Evolutionary conservation across 37 sponge, comb jelly and placozoan genomes (phyloP), one percentile per base, ranked within the genome.

Genomic region (Tethya wilhelma): DNA sequence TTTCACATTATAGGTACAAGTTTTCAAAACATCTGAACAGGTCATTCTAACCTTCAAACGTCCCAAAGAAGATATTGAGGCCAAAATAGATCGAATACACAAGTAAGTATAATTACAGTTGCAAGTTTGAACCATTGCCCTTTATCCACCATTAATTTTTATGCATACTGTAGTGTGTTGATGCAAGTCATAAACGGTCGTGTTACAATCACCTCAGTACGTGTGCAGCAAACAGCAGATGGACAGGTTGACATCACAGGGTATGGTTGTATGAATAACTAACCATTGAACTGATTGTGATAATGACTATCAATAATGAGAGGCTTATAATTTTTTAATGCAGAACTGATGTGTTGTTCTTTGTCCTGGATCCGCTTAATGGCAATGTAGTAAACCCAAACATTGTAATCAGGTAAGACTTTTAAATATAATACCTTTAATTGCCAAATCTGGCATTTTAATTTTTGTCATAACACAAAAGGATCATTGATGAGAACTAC

Each of bases 291-390:
- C 41, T 32, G 12, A 9, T 30, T n/a, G n/a, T n/a, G n/a, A n/a
- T n/a, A n/a, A n/a, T n/a, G n/a, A n/a, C n/a, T n/a, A n/a, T n/a
- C n/a, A n/a, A n/a, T n/a, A n/a, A n/a, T n/a, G n/a, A n/a, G n/a
- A n/a, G n/a, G n/a, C n/a, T n/a, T n/a, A 8, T n/a, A 11, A 37
- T 45, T 46, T 4, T 38, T n/a, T 67, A 38, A 4, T 30, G 14
- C 46, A 81, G 82, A n/a, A 56, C 82, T 59, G 82, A 81, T 34
- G 45, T 81, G 32, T 17, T 60, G 11, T 70, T 81, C 72, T 71
- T 63, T 31, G 45, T 32, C 34, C 44, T 81, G 29, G 33, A 81
- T 9, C 46, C 44, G 1, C 4, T 0, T 37, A 43, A 69, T 69
- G 62, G 34, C 19, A 45, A 41, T 4, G 63, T 81, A 36, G 28